Evolutionary conservation across 2,113 vertebrate genomes (phyloP).

Genomic region (Podarcis cretensis): DNA sequence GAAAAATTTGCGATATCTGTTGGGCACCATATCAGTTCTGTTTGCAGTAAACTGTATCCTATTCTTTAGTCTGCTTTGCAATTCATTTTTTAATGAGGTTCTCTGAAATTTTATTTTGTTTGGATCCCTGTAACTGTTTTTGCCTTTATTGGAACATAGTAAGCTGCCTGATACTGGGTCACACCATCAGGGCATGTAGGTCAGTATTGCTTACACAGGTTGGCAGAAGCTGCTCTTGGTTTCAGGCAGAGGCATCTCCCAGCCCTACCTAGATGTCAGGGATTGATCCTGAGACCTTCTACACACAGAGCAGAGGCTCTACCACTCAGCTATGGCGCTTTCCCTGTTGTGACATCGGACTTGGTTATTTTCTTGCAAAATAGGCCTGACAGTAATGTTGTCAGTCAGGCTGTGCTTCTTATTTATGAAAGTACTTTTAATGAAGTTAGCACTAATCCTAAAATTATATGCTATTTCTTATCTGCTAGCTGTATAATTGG

Average conservation of each 20-base stretch:
- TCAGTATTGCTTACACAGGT: too few species aligned
- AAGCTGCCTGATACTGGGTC: too few species aligned
- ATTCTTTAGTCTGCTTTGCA: too few species aligned
- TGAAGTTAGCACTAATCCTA: conserved; percentile 44
- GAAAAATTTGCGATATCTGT: too few species aligned
- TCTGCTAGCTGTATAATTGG: conserved; percentile 1
- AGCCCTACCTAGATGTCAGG: too few species aligned
- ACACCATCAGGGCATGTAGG: too few species aligned
- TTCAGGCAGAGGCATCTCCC: too few species aligned
- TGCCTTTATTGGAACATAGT: neutral
- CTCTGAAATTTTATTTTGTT: neutral
- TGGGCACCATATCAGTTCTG: too few species aligned
- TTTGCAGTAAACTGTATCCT: too few species aligned
- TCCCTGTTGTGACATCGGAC: conserved; percentile 17
- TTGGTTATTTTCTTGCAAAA: conserved; percentile 20
- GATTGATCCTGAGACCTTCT: too few species aligned
- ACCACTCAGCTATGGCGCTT: neutral
- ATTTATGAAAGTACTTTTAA: neutral
- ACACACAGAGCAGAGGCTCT: too few species aligned
- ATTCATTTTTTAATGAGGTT: neutral
- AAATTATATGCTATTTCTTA: conserved; percentile 37
- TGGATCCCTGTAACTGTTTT: neutral
- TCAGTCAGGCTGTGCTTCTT: conserved; percentile 15
- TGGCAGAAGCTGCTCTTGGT: too few species aligned
- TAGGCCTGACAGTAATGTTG: neutral